Evolutionary conservation across 2,888 invertebrate species (phyloP), one percentile per base, ranked within the genome.

Genomic region (Nebria salina): DNA sequence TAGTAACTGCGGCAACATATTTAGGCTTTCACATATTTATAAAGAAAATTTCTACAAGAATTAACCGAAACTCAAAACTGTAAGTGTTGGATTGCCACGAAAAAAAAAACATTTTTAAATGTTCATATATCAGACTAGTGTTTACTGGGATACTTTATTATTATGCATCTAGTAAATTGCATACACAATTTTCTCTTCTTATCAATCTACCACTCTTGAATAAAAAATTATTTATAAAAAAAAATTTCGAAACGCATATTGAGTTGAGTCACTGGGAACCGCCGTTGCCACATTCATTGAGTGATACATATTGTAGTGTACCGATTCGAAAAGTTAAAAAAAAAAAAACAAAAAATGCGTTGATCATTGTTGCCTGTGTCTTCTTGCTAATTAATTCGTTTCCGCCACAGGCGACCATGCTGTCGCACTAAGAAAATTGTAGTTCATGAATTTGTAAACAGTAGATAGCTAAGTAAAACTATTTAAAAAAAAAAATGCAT

Each of bases 371-470:
- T 78, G 74, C 74, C 15, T 64, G 78, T 73, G 78, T 25, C 54
- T 13, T 54, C 54, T 54, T 54, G 54, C 54, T 54, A 7, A 54
- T 54, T 54, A 13, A 11, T 54, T 6, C 54, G 1, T 54, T 54
- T 54, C 13, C 54, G 54, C 11, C 54, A 54, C 54, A 54, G 54
- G 54, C 54, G 54, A 54, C 54, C 54, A 13, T 54, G 54, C 8
- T 54, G 54, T 54, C 54, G 54, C 54, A 54, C 54, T 54, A 54
- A 82, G 75, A 82, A 82, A 83, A 77, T 85, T 84, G 83, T 80
- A 83, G 84, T 85, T 85, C 84, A 83, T 83, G 82, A 83, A 83
- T 83, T 84, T 84, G 83, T 84, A 84, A 83, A 83, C 82, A 83
- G 84, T 83, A 83, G 83, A 82, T 84, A 83, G 83, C 75, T 83